These are phyloP conservation scores for Trachemys scripta DNA, from an alignment of 2,113 vertebrate genomes.

Conservation along the genomic window DNA sequence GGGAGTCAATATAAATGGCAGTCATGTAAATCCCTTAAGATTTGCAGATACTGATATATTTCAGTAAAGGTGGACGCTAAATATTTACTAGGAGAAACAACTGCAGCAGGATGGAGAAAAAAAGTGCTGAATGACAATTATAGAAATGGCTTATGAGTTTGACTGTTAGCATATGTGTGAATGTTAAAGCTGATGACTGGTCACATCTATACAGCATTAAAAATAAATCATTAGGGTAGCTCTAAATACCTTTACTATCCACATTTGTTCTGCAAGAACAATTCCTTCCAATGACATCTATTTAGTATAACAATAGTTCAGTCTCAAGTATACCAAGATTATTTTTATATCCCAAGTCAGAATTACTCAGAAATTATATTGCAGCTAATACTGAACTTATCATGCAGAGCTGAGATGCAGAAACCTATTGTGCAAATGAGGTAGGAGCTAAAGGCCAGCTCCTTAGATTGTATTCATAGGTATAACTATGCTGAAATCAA, in stretches of 20 bases:
- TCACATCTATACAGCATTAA: neutral
- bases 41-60: neutral
- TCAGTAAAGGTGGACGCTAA: neutral
- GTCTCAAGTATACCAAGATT: fast-evolving
- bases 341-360: neutral
- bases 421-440: neutral
- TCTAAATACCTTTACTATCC: neutral
- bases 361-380: neutral
- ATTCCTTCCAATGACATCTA: neutral
- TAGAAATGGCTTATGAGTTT: neutral
- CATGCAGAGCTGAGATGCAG: neutral
- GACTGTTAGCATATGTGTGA: neutral
- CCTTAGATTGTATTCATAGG: neutral
- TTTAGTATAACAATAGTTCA: neutral
- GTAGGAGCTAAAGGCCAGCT: neutral
- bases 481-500: neutral
- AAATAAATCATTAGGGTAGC: neutral
- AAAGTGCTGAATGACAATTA: constrained; percentile 7
- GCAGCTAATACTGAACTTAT: neutral
- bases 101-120: neutral
- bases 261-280: neutral
- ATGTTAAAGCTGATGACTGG: neutral
- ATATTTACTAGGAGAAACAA: neutral
- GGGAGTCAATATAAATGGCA: neutral
- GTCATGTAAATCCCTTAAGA: neutral